Conservation (phyloP, 2,888 invertebrate genomes). For the Chrysodeixis includens region DNA sequence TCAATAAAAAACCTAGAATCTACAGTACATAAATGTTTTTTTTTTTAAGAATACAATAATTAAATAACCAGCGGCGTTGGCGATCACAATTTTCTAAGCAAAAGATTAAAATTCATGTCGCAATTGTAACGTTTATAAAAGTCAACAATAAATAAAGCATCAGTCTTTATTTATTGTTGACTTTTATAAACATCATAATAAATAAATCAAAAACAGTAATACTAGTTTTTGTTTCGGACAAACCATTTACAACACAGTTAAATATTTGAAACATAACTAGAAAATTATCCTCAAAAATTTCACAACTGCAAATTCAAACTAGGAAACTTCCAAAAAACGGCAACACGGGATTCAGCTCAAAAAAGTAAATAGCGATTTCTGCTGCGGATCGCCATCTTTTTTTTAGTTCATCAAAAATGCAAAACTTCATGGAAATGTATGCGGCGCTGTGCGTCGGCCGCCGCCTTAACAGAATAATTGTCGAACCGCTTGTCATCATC, state of each 20-base stretch:
- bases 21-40: no score
- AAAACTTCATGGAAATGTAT: constrained; percentile 85
- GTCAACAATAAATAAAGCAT: no score
- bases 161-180: no score
- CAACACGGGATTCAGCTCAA: constrained; percentile 23
- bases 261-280: neutral
- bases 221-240: neutral
- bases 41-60: no score
- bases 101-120: no score
- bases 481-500: constrained; percentile 74
- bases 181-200: no score
- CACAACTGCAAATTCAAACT: constrained; percentile 21
- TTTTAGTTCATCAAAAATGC: constrained; percentile 85
- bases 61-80: no score
- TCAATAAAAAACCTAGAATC: no score
- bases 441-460: constrained; percentile 69
- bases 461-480: constrained; percentile 72
- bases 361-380: constrained; percentile 65
- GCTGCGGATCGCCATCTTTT: constrained; percentile 60
- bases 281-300: constrained; percentile 11
- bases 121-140: no score
- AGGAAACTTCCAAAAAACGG: constrained; percentile 36
- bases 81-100: no score
- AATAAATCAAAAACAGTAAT: no score
- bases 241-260: neutral